Evolutionary conservation across 1,140 invertebrate genomes (phyloP).

Genomic region (Lordiphosa clarofinis): DNA sequence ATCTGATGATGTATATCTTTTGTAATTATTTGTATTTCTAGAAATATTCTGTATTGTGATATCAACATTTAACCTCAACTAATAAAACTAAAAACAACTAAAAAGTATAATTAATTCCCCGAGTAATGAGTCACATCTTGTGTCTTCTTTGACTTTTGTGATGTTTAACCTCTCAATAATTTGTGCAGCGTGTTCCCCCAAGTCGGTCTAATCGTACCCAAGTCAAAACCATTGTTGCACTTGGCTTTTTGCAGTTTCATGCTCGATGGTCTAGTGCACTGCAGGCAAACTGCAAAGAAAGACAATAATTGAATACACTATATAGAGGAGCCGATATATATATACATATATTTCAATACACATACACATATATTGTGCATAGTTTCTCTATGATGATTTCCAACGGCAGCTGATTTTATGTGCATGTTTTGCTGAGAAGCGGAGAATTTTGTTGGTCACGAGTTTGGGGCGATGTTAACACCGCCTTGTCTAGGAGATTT

Average conservation of each 20-base stretch:
- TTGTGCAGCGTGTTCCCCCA: background rate
- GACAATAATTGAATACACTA: conserved; percentile 64
- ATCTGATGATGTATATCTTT: too few relatives aligned
- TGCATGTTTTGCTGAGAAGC: conserved; percentile 33
- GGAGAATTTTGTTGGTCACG: conserved; percentile 45
- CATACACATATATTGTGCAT: conserved; percentile 46
- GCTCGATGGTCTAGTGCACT: conserved; percentile 13
- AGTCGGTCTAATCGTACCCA: background rate
- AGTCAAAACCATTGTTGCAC: conserved; percentile 33
- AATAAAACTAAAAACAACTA: too few relatives aligned
- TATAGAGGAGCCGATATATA: conserved; percentile 34
- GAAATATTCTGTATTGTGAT: too few relatives aligned
- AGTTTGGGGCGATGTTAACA: conserved; percentile 67
- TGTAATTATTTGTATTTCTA: too few relatives aligned
- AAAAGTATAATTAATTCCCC: background rate
- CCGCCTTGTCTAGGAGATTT: conserved; percentile 53
- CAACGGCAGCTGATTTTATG: conserved; percentile 56
- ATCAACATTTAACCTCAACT: too few relatives aligned
- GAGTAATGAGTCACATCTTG: too few relatives aligned
- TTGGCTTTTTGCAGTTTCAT: conserved; percentile 38
- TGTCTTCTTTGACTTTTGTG: too few relatives aligned
- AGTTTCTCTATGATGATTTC: conserved; percentile 57
- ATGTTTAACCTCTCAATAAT: background rate
- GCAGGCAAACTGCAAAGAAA: conserved; percentile 29
- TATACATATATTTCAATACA: conserved; percentile 10